Conservation (phyloP, 2,797 vertebrate species). For the Leucoraja ocellata region DNA sequence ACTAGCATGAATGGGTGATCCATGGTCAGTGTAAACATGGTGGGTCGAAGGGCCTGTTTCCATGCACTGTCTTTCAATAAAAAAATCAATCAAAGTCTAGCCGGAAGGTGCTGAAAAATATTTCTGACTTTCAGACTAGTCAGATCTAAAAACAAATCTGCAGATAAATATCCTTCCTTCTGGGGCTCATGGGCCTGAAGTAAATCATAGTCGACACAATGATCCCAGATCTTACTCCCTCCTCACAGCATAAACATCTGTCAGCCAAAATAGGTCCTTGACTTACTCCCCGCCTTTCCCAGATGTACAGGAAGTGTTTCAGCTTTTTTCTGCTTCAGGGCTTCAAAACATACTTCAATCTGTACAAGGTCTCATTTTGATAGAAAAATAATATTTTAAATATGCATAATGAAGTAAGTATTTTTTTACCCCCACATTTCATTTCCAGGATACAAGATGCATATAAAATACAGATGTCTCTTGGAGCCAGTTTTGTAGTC, state of each 20-base stretch:
- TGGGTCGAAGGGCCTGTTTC: too few relatives aligned
- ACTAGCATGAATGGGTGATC: too few relatives aligned
- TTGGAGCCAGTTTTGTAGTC: neutral
- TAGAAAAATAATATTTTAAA: neutral
- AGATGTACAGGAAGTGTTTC: neutral
- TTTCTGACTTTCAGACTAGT: neutral
- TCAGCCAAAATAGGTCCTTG: neutral
- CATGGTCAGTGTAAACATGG: too few relatives aligned
- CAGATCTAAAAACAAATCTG: neutral
- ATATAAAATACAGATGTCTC: slow-evolving; percentile 14
- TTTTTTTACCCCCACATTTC: neutral
- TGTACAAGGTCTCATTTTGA: neutral
- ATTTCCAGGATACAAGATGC: slow-evolving; percentile 28
- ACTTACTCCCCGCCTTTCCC: too few relatives aligned
- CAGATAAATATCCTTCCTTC: neutral
- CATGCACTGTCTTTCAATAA: too few relatives aligned
- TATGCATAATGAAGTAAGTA: neutral
- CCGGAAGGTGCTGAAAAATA: too few relatives aligned
- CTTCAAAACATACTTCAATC: neutral
- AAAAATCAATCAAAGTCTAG: too few relatives aligned
- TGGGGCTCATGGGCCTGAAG: too few relatives aligned
- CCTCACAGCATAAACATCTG: neutral
- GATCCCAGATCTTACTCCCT: neutral
- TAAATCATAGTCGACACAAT: too few relatives aligned
- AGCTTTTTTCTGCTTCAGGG: neutral